phyloP scores from a whole-genome alignment of 2,888 invertebrate genomes.

The Chalcosyrphus nemorum region DNA sequence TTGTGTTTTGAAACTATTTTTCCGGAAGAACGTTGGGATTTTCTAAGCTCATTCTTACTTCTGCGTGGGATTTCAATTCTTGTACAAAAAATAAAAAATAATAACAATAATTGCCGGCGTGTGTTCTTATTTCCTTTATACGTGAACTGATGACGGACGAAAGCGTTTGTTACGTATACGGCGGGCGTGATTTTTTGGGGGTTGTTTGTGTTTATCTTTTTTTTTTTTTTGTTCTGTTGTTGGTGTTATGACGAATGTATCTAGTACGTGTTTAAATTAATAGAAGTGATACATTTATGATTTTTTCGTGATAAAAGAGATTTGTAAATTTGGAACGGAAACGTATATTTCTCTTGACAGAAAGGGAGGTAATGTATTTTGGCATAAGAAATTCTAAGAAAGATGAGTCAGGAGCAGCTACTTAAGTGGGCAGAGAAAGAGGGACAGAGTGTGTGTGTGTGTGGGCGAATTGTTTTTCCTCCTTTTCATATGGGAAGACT shows the following conservation, averaged over 20 bases:
- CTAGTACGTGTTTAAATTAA: not conserved
- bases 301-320: not conserved
- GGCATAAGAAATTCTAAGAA: not conserved
- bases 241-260: not conserved
- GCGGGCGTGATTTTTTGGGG: not conserved
- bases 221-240: not conserved
- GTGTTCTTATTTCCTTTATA: conserved; percentile 6
- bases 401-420: not conserved
- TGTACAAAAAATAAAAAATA: not conserved
- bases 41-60: not conserved
- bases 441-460: not conserved
- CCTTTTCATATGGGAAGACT: not conserved
- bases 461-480: not conserved
- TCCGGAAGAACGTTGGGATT: conserved; percentile 46
- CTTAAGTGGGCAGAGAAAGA: not conserved
- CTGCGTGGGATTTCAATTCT: not conserved
- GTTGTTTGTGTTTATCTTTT: not conserved
- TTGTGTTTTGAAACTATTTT: not conserved
- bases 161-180: conserved; percentile 5
- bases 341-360: no score
- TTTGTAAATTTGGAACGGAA: not conserved
- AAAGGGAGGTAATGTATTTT: not conserved
- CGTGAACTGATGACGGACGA: conserved; percentile 33
- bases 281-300: not conserved
- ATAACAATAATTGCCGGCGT: not conserved